Conservation (phyloP, 2,113 vertebrate species). For the Poeciliopsis prolifica region DNA sequence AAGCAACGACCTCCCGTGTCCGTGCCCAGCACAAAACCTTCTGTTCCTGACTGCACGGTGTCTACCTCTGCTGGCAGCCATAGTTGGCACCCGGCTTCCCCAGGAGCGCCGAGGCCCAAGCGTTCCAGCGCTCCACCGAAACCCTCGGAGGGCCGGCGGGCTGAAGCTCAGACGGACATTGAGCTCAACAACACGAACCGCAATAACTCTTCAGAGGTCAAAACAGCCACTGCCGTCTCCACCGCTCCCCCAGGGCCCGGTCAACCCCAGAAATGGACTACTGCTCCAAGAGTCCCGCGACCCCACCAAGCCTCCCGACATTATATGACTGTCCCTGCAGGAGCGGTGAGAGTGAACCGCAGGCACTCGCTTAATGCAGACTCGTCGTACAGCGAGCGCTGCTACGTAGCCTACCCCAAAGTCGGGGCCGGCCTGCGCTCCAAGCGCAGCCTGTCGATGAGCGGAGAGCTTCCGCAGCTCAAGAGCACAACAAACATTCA, state of each 20-base stretch:
- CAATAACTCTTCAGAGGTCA: conserved; percentile 90
- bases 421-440: conserved; percentile 80
- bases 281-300: conserved; percentile 82
- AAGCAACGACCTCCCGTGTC: conserved; percentile 48
- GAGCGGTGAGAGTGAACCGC: conserved; percentile 82
- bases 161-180: conserved; percentile 75
- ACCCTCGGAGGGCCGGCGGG: conserved; percentile 68
- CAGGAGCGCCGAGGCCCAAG: conserved; percentile 86
- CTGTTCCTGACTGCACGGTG: conserved; percentile 87
- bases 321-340: conserved; percentile 92
- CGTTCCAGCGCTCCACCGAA: conserved; percentile 81
- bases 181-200: conserved; percentile 92
- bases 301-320: conserved; percentile 82
- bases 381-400: conserved; percentile 76
- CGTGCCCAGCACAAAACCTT: conserved; percentile 72
- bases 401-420: conserved; percentile 73
- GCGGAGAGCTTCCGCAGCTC: conserved; percentile 83
- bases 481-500: conserved; percentile 68
- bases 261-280: conserved; percentile 74
- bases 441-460: conserved; percentile 92
- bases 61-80: conserved; percentile 89
- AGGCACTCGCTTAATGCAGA: conserved; percentile 88
- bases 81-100: conserved; percentile 87
- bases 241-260: conserved; percentile 49
- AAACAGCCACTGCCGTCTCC: conserved; percentile 58